phyloP scores from a whole-genome alignment of 2,113 vertebrate genomes.

The Shinisaurus crocodilurus region DNA sequence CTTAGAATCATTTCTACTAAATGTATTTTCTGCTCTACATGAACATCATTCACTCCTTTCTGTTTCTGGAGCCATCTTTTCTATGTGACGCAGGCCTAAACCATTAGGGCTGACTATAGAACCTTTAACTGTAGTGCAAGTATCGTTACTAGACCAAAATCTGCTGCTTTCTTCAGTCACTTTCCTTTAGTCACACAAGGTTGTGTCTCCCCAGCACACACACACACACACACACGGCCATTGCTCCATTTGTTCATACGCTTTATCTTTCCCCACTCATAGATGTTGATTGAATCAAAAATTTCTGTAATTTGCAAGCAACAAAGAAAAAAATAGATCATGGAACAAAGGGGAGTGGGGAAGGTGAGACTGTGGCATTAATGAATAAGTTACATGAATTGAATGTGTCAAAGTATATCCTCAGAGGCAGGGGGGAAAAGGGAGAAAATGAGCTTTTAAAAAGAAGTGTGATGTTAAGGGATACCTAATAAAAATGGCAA shows the following conservation, averaged over 20 bases:
- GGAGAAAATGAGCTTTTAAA: conserved; percentile 34
- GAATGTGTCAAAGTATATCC: conserved; percentile 44
- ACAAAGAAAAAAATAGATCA: conserved; percentile 24
- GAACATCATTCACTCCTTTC: background rate
- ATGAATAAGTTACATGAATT: conserved; percentile 46
- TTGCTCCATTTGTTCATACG: background rate
- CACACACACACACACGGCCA: too few relatives aligned
- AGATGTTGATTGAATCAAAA: background rate
- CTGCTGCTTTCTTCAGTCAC: background rate
- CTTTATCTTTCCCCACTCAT: background rate
- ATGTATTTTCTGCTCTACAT: background rate
- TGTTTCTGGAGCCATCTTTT: background rate
- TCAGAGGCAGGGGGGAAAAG: conserved; percentile 33
- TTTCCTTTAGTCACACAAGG: background rate
- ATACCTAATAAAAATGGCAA: conserved; percentile 40
- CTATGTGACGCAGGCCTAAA: background rate
- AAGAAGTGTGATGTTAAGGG: conserved; percentile 7
- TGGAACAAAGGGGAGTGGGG: conserved; percentile 20
- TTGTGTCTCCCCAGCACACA: background rate
- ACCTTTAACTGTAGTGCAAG: background rate
- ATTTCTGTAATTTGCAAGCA: conserved; percentile 45
- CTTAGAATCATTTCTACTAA: background rate
- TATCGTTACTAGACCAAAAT: background rate
- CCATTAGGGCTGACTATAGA: background rate
- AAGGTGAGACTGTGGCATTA: conserved; percentile 43